These are phyloP conservation scores for Gadus macrocephalus DNA, from an alignment of 2,113 vertebrate species.

Conservation along the genomic window DNA sequence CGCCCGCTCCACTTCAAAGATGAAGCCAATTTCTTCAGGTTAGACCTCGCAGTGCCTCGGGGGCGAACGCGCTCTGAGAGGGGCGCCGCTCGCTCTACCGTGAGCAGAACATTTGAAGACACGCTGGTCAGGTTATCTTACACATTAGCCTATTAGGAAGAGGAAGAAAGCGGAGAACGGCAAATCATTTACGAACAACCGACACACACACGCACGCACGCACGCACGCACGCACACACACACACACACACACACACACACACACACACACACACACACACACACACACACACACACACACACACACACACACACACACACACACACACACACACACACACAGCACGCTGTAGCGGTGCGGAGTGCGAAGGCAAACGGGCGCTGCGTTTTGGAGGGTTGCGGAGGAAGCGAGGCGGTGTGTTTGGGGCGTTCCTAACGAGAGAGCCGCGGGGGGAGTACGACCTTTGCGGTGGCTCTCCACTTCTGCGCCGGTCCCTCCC, in stretches of 20 bases:
- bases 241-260: conserved; percentile 19
- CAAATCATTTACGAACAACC: conserved; percentile 2
- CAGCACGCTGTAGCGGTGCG: not conserved
- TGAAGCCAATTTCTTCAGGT: conserved; percentile 60
- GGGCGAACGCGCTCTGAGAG: too few relatives aligned
- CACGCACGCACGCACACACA: conserved; percentile 18
- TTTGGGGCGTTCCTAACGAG: too few relatives aligned
- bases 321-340: conserved; percentile 6
- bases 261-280: not conserved
- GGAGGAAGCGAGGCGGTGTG: too few relatives aligned
- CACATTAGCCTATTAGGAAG: conserved; percentile 42
- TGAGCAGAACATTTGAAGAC: conserved; percentile 45
- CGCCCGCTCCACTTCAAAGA: conserved; percentile 60
- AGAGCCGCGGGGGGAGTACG: not conserved
- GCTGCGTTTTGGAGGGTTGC: conserved; percentile 14
- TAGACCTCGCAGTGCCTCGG: conserved; percentile 23
- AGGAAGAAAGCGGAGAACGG: too few relatives aligned
- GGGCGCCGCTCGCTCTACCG: conserved; percentile 32
- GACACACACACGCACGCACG: conserved; percentile 17
- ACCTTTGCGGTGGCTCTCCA: conserved; percentile 49
- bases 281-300: conserved; percentile 19
- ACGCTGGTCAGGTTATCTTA: conserved; percentile 32
- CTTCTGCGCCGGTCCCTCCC: conserved; percentile 35
- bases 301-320: conserved; percentile 15
- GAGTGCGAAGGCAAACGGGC: not conserved